phyloP scores from a whole-genome alignment of 2,888 invertebrate species.

The Sesia bembeciformis region DNA sequence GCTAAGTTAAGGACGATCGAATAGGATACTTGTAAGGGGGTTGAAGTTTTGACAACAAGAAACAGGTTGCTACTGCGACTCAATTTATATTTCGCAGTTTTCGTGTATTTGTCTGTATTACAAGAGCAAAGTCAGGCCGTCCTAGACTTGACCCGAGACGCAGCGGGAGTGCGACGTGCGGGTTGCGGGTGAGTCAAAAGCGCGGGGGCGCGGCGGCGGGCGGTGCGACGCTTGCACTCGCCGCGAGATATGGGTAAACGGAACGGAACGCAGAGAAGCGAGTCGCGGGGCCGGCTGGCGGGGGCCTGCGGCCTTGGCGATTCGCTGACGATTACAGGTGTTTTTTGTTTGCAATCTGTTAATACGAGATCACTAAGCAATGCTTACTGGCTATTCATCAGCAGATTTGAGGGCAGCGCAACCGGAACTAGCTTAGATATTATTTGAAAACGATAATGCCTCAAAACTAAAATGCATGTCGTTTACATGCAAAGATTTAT shows the following conservation, averaged over 20 bases:
- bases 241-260: constrained; percentile 72
- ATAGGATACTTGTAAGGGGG: too few relatives aligned
- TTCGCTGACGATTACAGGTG: constrained; percentile 71
- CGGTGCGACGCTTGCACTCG: constrained; percentile 24
- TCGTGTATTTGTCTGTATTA: neutral
- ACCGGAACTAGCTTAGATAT: constrained; percentile 50
- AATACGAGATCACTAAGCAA: constrained; percentile 43
- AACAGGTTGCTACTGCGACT: too few relatives aligned
- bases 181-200: constrained; percentile 16
- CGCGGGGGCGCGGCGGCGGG: constrained; percentile 42
- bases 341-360: constrained; percentile 61
- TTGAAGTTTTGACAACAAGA: too few relatives aligned
- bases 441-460: neutral
- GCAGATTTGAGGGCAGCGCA: constrained; percentile 31
- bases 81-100: neutral
- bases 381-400: constrained; percentile 33
- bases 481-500: neutral
- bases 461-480: neutral
- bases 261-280: constrained; percentile 52
- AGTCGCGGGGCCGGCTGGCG: constrained; percentile 43
- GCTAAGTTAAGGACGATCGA: too few relatives aligned
- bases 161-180: constrained; percentile 14
- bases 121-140: constrained; percentile 27
- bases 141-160: constrained; percentile 45
- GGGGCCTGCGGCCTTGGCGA: constrained; percentile 65